Evolutionary conservation across 2,113 vertebrate species (phyloP).

Genomic region (Pelobates fuscus): DNA sequence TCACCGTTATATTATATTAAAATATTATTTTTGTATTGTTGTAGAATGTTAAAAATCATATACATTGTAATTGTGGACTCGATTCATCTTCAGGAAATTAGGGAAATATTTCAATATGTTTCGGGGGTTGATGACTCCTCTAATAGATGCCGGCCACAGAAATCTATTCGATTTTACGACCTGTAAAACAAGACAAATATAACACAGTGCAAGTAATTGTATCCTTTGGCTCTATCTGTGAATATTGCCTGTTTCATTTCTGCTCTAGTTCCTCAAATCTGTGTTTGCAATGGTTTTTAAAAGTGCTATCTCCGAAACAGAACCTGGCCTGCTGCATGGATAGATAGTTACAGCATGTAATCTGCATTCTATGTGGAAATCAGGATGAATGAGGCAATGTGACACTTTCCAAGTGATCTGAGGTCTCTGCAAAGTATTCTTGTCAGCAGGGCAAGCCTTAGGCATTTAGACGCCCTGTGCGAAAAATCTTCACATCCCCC

Average conservation of each 20-base stretch:
- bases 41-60: constrained; percentile 9
- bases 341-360: constrained; percentile 20
- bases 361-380: constrained; percentile 15
- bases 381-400: constrained; percentile 1
- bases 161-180: constrained; percentile 35
- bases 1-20: too few relatives aligned
- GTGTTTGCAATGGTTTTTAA: not conserved
- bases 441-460: too few relatives aligned
- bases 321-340: not conserved
- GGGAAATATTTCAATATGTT: constrained; percentile 17
- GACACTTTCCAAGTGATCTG: constrained; percentile 30
- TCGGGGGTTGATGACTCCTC: constrained; percentile 15
- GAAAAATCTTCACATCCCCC: too few relatives aligned
- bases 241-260: not conserved
- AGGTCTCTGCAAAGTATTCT: constrained; percentile 21
- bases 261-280: not conserved
- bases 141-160: constrained; percentile 11
- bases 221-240: not conserved
- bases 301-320: not conserved
- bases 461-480: too few relatives aligned
- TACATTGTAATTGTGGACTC: constrained; percentile 3
- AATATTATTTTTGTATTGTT: too few relatives aligned
- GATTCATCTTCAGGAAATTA: constrained; percentile 15
- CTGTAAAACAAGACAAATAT: not conserved
- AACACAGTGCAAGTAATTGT: constrained; percentile 24